Evolutionary conservation across 2,888 invertebrate genomes (phyloP), one percentile per base, ranked within the genome.

Genomic region (Dione vanillae): DNA sequence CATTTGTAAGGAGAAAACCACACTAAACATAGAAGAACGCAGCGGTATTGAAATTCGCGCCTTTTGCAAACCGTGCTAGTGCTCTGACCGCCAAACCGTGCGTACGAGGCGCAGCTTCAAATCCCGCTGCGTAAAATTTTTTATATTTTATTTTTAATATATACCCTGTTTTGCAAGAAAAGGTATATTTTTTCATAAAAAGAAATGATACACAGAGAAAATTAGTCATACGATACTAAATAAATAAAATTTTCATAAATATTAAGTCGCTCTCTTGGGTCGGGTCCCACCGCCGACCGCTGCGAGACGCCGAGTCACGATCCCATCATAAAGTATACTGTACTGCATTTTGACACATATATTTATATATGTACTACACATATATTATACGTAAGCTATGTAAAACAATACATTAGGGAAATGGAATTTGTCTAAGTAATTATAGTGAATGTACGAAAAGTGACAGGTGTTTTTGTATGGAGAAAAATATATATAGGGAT

Each of bases 281-380:
- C 52, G 64, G 65, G 67, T 61, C 64, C 73, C 65, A 68, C 72
- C 75, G 72, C 74, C 70, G 68, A 27, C 27, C 27, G 27, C 27
- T 27, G 74, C 77, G 70, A 67, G 79, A 73, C 78, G 82, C 79
- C 81, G 78, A 82, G 83, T 83, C 83, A 83, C 81, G 82, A 75
- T 76, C 75, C 65, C 72, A 71, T 75, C 79, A 78, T 79, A 79
- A 78, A 79, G 78, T 75, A 77, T 52, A 69, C 67, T 71, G 52
- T 59, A 65, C 73, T 73, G 68, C 71, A 69, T 52, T 74, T 67
- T 69, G 71, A 71, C 69, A 71, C 69, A 47, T 51, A 49, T 37
- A 64, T 56, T 37, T 56, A 47, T 51, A 49, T 27, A 27, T 2
- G 27, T 5, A 27, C 27, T 27, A 27, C 27, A 5, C 27, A 5